Percentiles rank a stretch among this genome's conserved stretches.
phyloP scores from a whole-genome alignment of 2,888 invertebrate genomes.

The Masnerella sp. region DNA sequence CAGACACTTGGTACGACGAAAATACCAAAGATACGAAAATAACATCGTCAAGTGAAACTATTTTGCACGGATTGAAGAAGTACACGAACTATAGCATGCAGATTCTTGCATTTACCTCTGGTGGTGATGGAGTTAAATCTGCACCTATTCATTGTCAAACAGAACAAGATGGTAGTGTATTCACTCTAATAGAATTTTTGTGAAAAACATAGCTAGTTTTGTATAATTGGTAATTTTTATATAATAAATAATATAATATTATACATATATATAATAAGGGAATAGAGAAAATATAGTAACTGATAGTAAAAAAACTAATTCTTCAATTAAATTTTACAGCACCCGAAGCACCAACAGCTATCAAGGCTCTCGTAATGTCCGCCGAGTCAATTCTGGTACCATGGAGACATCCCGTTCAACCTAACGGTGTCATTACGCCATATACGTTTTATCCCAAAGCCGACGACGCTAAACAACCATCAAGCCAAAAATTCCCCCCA shows the following conservation, averaged over 20 bases:
- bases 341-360: slow-evolving; percentile 94
- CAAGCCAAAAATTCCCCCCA: slow-evolving; percentile 87
- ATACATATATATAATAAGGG: too few species aligned
- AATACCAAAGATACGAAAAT: slow-evolving; percentile 94
- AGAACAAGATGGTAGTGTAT: slow-evolving; percentile 96
- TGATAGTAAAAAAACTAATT: too few species aligned
- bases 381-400: slow-evolving; percentile 93
- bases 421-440: slow-evolving; percentile 94
- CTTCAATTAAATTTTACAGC: too few species aligned
- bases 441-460: slow-evolving; percentile 94
- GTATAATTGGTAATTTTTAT: too few species aligned
- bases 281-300: too few species aligned
- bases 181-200: too few species aligned
- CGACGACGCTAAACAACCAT: slow-evolving; percentile 83
- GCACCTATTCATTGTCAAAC: slow-evolving; percentile 94
- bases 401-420: slow-evolving; percentile 95
- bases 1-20: slow-evolving; percentile 95
- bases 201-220: too few species aligned
- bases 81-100: slow-evolving; percentile 98
- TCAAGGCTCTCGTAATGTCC: slow-evolving; percentile 96
- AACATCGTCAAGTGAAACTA: slow-evolving; percentile 94
- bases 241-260: too few species aligned
- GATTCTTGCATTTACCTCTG: slow-evolving; percentile 95
- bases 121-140: slow-evolving; percentile 95
- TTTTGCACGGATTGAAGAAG: slow-evolving; percentile 94